Evolutionary conservation across 1,140 invertebrate species (phyloP), one percentile per base, ranked within the genome.

Genomic region (Sycophila sp.): DNA sequence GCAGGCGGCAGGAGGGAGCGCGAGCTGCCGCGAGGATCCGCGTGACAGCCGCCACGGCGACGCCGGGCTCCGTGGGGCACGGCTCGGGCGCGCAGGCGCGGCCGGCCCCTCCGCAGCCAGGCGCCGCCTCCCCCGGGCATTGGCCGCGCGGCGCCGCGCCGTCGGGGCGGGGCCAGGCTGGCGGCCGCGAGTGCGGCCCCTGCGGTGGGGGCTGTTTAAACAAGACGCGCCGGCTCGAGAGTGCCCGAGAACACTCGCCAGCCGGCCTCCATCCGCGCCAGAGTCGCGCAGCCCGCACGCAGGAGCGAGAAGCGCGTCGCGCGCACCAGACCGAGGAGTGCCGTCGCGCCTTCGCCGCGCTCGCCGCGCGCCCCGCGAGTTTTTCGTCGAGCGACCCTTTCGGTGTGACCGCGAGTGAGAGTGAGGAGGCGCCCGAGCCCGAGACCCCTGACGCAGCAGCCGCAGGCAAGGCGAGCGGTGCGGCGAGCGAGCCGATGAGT

Each of bases 191-290:
- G 51, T 36, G 10, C 1, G 15, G 40, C 1, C 1, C 2, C 4
- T 30, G n/a, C n/a, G n/a, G 83, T 78, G 77, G 84, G 81, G 76
- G n/a, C 26, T 86, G 80, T 85, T 86, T 86, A 82, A 85, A 85
- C 83, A 86, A 85, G 80, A 80, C 78, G 76, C 75, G 77, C 74
- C 76, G 79, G 77, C 76, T 81, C 76, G 80, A 81, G 83, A 82
- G 80, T 80, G 76, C 75, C 81, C 74, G 80, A 81, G 82, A 81
- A 85, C 84, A 86, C 83, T 86, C 83, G 83, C 77, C 80, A 78
- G 81, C 78, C 82, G 81, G 84, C 81, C 77, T 80, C 79, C 82
- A 80, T 83, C 83, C 81, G 81, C 77, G 80, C 80, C 77, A 78
- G 79, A 83, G 78, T 77, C 80, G 76, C 76, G 77, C n/a, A n/a